Evolutionary conservation across 2,888 invertebrate species (phyloP).

Genomic region (Torymus tubicola): DNA sequence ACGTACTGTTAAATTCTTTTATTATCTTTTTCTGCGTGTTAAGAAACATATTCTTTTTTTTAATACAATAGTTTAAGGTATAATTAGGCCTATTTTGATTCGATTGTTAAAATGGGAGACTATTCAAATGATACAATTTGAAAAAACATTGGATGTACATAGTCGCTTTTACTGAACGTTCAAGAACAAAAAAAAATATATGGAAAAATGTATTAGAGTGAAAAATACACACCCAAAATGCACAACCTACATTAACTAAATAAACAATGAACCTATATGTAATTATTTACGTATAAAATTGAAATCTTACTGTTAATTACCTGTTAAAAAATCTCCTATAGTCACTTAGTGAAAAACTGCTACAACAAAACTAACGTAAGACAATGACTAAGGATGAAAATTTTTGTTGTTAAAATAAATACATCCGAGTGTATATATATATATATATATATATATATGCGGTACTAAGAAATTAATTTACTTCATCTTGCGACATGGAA

Average conservation of each 20-base stretch:
- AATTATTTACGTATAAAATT: constrained; percentile 39
- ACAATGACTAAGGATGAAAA: background rate
- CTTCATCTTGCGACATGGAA: background rate
- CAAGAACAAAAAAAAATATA: too few species aligned
- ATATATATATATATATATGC: too few species aligned
- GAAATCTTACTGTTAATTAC: constrained; percentile 34
- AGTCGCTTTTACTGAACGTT: too few species aligned
- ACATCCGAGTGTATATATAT: too few species aligned
- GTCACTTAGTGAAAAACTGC: constrained; percentile 32
- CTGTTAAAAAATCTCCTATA: constrained; percentile 40
- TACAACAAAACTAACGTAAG: constrained; percentile 10
- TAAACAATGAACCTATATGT: background rate
- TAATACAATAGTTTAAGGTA: too few species aligned
- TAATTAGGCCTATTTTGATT: too few species aligned
- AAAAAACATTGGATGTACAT: too few species aligned
- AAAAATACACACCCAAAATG: constrained; percentile 5
- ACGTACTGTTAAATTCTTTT: too few species aligned
- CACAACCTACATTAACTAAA: constrained; percentile 15
- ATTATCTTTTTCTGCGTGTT: too few species aligned
- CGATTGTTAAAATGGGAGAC: too few species aligned
- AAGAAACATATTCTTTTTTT: too few species aligned
- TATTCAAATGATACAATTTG: too few species aligned
- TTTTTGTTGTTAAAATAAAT: background rate
- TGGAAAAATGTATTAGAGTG: background rate
- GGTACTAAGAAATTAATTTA: background rate